phyloP scores from a whole-genome alignment of 2,113 vertebrate species.

The Peromyscus leucopus region DNA sequence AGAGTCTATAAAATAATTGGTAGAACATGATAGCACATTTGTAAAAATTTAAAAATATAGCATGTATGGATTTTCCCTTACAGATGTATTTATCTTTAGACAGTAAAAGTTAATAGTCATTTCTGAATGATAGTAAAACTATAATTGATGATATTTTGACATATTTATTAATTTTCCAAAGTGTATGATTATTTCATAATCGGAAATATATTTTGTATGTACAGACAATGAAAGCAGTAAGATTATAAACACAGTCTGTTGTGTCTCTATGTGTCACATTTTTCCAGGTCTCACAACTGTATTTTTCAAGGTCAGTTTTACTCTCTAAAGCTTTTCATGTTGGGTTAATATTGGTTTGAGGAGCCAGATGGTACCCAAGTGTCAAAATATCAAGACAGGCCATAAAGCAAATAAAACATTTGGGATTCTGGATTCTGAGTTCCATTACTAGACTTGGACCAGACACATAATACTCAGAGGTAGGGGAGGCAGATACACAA shows the following conservation, averaged over 20 bases:
- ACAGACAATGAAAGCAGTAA: not conserved
- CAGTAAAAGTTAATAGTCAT: not conserved
- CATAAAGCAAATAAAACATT: conserved; percentile 64
- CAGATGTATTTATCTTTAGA: not conserved
- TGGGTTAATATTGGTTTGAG: conserved; percentile 46
- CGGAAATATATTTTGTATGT: not conserved
- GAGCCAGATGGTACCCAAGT: conserved; percentile 45
- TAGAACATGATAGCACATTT: not conserved
- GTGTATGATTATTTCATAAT: conserved; percentile 23
- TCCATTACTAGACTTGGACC: not conserved
- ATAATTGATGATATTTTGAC: not conserved
- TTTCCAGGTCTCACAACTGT: conserved; percentile 7
- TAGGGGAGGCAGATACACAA: conserved; percentile 60
- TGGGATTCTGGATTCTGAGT: conserved; percentile 35
- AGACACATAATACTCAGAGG: conserved; percentile 55
- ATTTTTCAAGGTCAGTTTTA: conserved; percentile 50
- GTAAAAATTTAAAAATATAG: not conserved
- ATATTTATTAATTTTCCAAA: conserved; percentile 36
- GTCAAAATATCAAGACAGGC: conserved; percentile 46
- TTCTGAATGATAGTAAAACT: not conserved
- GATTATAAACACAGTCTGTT: not conserved
- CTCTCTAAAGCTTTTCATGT: conserved; percentile 29
- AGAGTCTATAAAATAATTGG: not conserved
- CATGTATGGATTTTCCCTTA: not conserved
- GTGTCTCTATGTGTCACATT: not conserved